Percentiles rank a stretch among this genome's conserved stretches.
Conservation (phyloP, 2,113 vertebrate genomes). For the Lipophrys pholis region DNA sequence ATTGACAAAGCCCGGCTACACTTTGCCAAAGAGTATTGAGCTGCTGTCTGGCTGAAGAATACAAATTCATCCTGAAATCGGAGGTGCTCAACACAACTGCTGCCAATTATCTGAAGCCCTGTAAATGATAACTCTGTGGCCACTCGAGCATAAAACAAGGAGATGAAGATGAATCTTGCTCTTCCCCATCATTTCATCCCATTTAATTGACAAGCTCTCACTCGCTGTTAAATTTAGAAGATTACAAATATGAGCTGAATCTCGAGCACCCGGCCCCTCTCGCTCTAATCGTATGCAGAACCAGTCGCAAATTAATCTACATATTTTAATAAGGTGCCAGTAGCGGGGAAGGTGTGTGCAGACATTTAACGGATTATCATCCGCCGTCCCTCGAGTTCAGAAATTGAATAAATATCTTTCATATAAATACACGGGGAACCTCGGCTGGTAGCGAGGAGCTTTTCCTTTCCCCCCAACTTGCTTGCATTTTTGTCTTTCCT, state of each 20-base stretch:
- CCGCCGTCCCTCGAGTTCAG: slow-evolving; percentile 73
- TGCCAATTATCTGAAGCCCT: slow-evolving; percentile 94
- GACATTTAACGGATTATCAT: slow-evolving; percentile 86
- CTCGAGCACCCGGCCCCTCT: slow-evolving; percentile 90
- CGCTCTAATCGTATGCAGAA: slow-evolving; percentile 88
- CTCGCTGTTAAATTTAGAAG: slow-evolving; percentile 94
- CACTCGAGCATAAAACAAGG: slow-evolving; percentile 96
- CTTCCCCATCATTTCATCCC: slow-evolving; percentile 97
- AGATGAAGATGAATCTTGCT: slow-evolving; percentile 97
- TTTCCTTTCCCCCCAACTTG: slow-evolving; percentile 57
- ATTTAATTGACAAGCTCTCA: slow-evolving; percentile 98
- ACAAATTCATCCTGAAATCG: slow-evolving; percentile 89
- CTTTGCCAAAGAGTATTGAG: slow-evolving; percentile 77
- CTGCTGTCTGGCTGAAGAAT: slow-evolving; percentile 77
- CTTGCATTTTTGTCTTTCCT: slow-evolving; percentile 34
- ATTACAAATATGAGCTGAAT: slow-evolving; percentile 95
- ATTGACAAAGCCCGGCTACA: slow-evolving; percentile 81
- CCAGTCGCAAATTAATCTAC: slow-evolving; percentile 94
- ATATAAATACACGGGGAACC: slow-evolving; percentile 75
- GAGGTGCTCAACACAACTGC: slow-evolving; percentile 87
- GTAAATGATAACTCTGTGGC: slow-evolving; percentile 93
- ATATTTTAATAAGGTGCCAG: slow-evolving; percentile 91
- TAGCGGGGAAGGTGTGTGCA: slow-evolving; percentile 77
- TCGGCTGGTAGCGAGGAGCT: slow-evolving; percentile 62
- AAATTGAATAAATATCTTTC: slow-evolving; percentile 86